phyloP scores from a whole-genome alignment of 2,888 invertebrate species.

The Andrena praecox region DNA sequence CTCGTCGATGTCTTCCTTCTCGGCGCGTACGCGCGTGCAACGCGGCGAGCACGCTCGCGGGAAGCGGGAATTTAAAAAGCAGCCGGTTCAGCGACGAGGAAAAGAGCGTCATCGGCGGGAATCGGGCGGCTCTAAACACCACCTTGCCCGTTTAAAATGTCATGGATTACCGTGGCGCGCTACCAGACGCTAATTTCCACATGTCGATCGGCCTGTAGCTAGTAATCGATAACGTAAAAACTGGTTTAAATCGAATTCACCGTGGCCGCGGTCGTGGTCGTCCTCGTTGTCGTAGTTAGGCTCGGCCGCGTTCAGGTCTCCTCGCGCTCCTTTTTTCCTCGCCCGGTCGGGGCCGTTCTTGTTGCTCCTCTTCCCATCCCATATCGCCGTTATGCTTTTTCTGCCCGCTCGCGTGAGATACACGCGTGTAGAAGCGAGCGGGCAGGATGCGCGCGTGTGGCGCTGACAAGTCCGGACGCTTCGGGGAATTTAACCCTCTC shows the following conservation, averaged over 20 bases:
- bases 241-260: slow-evolving; percentile 62
- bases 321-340: not conserved
- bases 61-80: slow-evolving; percentile 28
- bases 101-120: slow-evolving; percentile 2
- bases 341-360: not conserved
- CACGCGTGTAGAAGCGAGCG: slow-evolving; percentile 36
- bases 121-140: slow-evolving; percentile 25
- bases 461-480: slow-evolving; percentile 35
- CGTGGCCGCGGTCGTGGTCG: slow-evolving; percentile 28
- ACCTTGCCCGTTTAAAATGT: slow-evolving; percentile 30
- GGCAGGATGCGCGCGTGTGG: slow-evolving; percentile 46
- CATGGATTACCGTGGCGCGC: slow-evolving; percentile 36
- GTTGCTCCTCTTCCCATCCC: not conserved
- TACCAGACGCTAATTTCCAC: slow-evolving; percentile 55
- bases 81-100: slow-evolving; percentile 22
- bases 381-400: slow-evolving; percentile 46
- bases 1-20: slow-evolving; percentile 27
- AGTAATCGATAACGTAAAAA: slow-evolving; percentile 60
- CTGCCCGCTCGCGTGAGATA: slow-evolving; percentile 33
- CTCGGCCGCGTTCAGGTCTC: slow-evolving; percentile 34
- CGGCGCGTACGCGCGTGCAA: slow-evolving; percentile 2
- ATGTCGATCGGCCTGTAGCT: slow-evolving; percentile 45
- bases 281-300: slow-evolving; percentile 35
- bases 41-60: not conserved
- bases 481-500: slow-evolving; percentile 44